Evolutionary conservation across 1,140 invertebrate genomes (phyloP).

Genomic region (Cyphomyrmex costatus): DNA sequence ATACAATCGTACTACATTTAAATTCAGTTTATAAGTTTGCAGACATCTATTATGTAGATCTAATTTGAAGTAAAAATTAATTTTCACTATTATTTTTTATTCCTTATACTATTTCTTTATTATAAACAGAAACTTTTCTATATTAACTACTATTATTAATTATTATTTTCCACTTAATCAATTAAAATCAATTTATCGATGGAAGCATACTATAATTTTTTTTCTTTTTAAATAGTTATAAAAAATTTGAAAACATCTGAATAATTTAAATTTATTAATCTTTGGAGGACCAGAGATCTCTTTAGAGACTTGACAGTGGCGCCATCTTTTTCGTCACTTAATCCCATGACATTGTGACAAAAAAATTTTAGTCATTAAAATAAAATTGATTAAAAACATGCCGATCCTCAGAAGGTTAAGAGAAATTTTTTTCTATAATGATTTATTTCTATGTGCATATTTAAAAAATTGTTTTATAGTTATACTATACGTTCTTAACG

Average conservation of each 20-base stretch:
- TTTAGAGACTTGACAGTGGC: not conserved
- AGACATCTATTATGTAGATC: not conserved
- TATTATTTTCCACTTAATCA: not conserved
- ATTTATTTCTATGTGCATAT: not conserved
- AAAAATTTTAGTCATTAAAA: no score
- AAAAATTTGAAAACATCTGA: not conserved
- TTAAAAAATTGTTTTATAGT: not conserved
- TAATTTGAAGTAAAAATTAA: not conserved
- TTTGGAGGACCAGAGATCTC: no score
- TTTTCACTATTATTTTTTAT: not conserved
- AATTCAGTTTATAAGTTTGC: conserved; percentile 6
- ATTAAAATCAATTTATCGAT: not conserved
- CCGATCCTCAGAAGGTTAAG: no score
- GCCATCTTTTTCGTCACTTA: no score
- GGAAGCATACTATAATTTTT: not conserved
- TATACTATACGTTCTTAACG: not conserved
- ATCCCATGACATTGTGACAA: no score
- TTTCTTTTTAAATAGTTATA: not conserved
- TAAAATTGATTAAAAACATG: no score
- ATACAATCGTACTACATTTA: not conserved
- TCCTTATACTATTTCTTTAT: not conserved
- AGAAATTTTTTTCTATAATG: not conserved
- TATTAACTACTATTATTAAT: not conserved
- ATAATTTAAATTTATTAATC: not conserved
- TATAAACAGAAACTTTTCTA: not conserved